These are phyloP conservation scores for Diaphora mendica DNA, from an alignment of 2,888 invertebrate species.

Conservation along the genomic window DNA sequence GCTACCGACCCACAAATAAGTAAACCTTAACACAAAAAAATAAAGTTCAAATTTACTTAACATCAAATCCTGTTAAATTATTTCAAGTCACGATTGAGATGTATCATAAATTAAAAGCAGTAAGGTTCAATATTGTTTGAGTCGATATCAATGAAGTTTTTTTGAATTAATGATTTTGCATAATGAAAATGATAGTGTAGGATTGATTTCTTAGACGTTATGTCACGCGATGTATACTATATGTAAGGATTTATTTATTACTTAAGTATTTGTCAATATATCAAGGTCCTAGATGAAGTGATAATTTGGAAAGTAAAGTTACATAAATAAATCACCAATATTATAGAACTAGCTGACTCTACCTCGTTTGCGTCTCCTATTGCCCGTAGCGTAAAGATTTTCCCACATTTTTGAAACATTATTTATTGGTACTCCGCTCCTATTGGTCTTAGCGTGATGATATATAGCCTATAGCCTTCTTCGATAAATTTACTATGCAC, in stretches of 20 bases:
- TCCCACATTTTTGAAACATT: too few species aligned
- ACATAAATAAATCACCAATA: too few species aligned
- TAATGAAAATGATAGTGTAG: conserved; percentile 14
- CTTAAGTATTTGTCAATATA: background rate
- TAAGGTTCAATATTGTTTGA: conserved; percentile 10
- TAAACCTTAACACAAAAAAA: conserved; percentile 23
- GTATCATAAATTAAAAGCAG: background rate
- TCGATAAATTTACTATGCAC: too few species aligned
- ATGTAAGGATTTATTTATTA: background rate
- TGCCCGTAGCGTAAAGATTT: too few species aligned
- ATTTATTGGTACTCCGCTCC: too few species aligned
- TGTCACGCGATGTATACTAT: background rate
- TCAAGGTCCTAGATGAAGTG: background rate
- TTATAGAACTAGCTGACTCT: too few species aligned
- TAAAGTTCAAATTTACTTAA: conserved; percentile 24
- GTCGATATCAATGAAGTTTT: conserved; percentile 1
- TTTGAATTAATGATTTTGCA: conserved; percentile 7
- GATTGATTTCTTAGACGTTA: background rate
- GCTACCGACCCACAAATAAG: conserved; percentile 19
- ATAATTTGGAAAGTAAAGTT: conserved; percentile 2
- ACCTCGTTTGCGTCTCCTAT: too few species aligned
- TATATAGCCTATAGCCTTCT: too few species aligned
- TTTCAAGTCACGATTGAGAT: background rate
- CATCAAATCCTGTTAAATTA: conserved; percentile 1
- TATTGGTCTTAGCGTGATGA: too few species aligned